Evolutionary conservation across 2,888 invertebrate species (phyloP).

Genomic region (Napeogenes inachia): DNA sequence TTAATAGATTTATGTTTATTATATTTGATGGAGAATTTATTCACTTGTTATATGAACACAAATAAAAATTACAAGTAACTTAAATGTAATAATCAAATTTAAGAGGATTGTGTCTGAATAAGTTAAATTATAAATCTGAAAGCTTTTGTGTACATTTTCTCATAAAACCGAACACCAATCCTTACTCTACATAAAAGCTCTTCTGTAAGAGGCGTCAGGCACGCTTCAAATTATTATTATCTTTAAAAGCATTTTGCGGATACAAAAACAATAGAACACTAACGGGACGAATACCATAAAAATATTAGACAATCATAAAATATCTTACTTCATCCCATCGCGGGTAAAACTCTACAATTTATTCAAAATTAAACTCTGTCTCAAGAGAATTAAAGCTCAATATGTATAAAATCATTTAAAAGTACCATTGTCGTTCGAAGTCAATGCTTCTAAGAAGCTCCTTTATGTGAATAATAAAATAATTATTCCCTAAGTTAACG

Average conservation of each 20-base stretch:
- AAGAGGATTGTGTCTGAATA: background rate
- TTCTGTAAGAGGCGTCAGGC: slow-evolving; percentile 21
- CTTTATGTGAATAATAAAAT: slow-evolving; percentile 42
- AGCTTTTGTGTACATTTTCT: slow-evolving; percentile 3
- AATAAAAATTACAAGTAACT: too few relatives aligned
- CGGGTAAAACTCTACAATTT: background rate
- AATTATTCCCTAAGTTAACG: slow-evolving; percentile 39
- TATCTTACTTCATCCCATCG: slow-evolving; percentile 22
- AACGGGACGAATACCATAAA: slow-evolving; percentile 42
- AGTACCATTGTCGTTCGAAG: slow-evolving; percentile 6
- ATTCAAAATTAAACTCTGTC: slow-evolving; percentile 1
- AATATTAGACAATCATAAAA: slow-evolving; percentile 38
- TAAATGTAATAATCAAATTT: too few relatives aligned
- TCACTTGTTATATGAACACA: too few relatives aligned
- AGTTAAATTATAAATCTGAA: background rate
- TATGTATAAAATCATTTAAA: slow-evolving; percentile 3
- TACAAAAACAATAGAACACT: slow-evolving; percentile 33
- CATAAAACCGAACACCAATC: background rate
- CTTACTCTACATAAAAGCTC: slow-evolving; percentile 16
- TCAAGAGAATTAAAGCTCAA: background rate
- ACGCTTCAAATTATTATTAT: slow-evolving; percentile 28
- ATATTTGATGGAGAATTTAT: too few relatives aligned
- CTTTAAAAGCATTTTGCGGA: slow-evolving; percentile 35
- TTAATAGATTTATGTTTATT: too few relatives aligned
- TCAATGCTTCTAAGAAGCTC: slow-evolving; percentile 36